Base-by-base conservation (phyloP, 2,113 vertebrate species). In the Irena cyanogastra region DNA sequence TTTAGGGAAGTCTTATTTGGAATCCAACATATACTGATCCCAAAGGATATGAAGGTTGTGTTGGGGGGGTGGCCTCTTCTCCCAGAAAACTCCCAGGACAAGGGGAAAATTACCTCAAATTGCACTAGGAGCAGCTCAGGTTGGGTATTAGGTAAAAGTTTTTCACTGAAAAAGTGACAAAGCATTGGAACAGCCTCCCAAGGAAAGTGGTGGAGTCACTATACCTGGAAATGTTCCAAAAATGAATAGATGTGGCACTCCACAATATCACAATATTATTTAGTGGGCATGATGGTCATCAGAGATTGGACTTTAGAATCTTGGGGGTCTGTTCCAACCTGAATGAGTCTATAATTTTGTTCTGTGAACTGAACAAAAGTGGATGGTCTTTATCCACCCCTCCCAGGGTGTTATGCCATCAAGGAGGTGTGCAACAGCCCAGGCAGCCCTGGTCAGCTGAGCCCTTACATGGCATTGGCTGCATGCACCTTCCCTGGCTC, bases 11-110 rank as follows among this genome's bases (percentile, higher is more conserved):
- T 71, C 26, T 60, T 71, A 23, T n/a, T 21, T 78, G 23, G 22
- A 21, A 82, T 15, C 3, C 5, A 53, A 10, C 0, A 0, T 21
- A 4, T 41, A 47, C 19, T 2, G 2, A 81, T 16, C 16, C 20
- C 14, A 49, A 64, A 64, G 21, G 7, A 56, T 21, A 22, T 9
- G 10, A 63, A 56, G 8, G 9, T 18, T 75, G 28, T 39, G 17
- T 28, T 22, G 44, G 16, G 31, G 4, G 5, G 3, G 7, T 18
- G 10, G 12, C 27, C 22, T 90, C 35, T 41, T 69, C 54, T 81
- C 33, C 20, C 27, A 70, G 42, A 18, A 26, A 61, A 4, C 14
- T 31, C 7, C 23, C 12, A 63, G 31, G 15, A 33, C 10, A 75
- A 69, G 10, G 39, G 6, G 8, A 23, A 83, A 63, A 63, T 13